Conservation (phyloP, 2,888 invertebrate genomes). For the Tanytarsus gracilentus region DNA sequence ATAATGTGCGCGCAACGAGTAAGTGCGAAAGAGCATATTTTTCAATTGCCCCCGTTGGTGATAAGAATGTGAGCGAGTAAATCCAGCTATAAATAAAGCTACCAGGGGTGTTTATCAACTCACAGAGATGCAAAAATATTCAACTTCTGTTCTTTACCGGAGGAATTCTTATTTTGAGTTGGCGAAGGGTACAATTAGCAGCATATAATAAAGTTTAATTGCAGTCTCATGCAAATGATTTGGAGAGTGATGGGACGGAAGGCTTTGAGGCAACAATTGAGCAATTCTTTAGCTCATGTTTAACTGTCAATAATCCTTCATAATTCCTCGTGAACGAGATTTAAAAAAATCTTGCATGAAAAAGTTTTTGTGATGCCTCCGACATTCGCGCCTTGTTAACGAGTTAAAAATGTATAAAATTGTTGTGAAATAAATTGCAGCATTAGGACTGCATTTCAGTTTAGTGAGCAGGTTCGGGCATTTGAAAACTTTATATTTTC, state of each 20-base stretch:
- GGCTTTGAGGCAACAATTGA: neutral
- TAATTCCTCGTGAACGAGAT: too few species aligned
- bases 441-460: too few species aligned
- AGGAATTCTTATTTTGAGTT: too few species aligned
- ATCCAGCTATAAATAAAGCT: neutral
- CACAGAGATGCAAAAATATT: neutral
- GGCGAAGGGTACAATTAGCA: too few species aligned
- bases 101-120: neutral
- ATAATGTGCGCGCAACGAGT: neutral
- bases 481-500: too few species aligned
- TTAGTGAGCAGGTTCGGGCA: too few species aligned
- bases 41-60: conserved; percentile 26
- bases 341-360: too few species aligned
- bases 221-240: neutral
- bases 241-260: neutral
- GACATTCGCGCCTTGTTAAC: conserved; percentile 6
- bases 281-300: conserved; percentile 2
- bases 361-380: neutral
- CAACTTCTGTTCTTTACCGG: neutral
- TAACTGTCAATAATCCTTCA: neutral
- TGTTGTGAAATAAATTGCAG: too few species aligned
- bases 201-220: too few species aligned
- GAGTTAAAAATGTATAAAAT: too few species aligned
- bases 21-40: conserved; percentile 14
- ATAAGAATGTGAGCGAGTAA: neutral